Base-by-base conservation (phyloP, 1,140 invertebrate genomes). In the Cherax quadricarinatus region DNA sequence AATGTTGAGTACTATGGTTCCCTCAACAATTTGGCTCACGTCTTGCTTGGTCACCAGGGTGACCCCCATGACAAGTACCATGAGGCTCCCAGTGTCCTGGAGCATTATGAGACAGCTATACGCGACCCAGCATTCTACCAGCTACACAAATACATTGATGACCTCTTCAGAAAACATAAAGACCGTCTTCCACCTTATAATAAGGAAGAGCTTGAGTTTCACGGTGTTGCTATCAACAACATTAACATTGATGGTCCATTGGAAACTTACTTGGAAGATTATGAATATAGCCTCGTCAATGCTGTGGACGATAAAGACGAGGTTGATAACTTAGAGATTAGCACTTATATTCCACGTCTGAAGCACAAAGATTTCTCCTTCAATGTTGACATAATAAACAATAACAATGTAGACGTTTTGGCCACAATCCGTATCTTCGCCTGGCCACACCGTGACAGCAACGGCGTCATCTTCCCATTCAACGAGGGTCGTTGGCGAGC, bases 261-360 rank as follows among this genome's bases (percentile, higher is more conserved):
- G 87, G 87, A 81, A 16, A 89, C 87, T 48, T 89, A 89, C 60
- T 70, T 89, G 48, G 87, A 89, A 70, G 87, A 89, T n/a, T 89
- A 60, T 66, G 87, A 89, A 78, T 82, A 82, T 79, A 82, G 60
- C 51, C 87, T 89, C n/a, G 21, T 82, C 1, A 89, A 89, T 70
- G 79, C 79, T 80, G 53, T 89, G 9, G 87, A 89, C 9, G 87
- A 89, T 21, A 89, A 51, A n/a, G 78, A 62, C 3, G 51, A 49
- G 21, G 30, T 70, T 4, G 41, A 89, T 3, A 24, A 88, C 57
- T 57, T 89, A 14, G 79, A 81, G 1, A 89, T 89, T 66, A 51
- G 41, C 51, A 66, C 87, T 6, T 49, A 60, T 24, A 82, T 89
- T 2, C 78, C 78, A n/a, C 87, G 87, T 70, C 48, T 89, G 78